Evolutionary conservation across 53 echinoderm and acorn worm genomes (phyloP).

Genomic region (Holothuria scabra): DNA sequence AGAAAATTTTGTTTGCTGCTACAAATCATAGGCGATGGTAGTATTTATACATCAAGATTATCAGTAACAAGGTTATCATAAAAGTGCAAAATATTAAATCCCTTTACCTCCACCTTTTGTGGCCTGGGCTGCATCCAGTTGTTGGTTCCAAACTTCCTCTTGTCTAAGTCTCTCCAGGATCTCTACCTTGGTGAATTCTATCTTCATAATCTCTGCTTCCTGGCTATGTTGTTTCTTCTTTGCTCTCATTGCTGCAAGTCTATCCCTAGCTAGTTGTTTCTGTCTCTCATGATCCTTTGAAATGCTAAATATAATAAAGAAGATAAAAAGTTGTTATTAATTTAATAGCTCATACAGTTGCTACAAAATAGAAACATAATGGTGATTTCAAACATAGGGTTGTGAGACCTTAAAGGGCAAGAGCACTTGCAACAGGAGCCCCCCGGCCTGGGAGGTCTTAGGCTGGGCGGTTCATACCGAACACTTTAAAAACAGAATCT

Average conservation of each 20-base stretch:
- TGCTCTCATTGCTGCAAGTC: slow-evolving; percentile 65
- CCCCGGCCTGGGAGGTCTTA: too few species aligned
- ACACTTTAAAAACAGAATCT: too few species aligned
- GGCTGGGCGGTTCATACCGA: too few species aligned
- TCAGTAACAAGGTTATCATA: too few species aligned
- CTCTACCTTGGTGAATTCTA: slow-evolving; percentile 54
- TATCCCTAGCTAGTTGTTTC: slow-evolving; percentile 85
- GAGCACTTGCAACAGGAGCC: too few species aligned
- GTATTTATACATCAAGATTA: too few species aligned
- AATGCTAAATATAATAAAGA: slow-evolving; percentile 16
- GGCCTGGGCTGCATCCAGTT: slow-evolving; percentile 80
- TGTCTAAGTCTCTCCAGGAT: slow-evolving; percentile 64
- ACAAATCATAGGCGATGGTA: too few species aligned
- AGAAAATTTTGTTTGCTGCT: too few species aligned
- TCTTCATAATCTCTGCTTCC: neutral
- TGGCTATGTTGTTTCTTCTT: slow-evolving; percentile 54
- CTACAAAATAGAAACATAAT: neutral
- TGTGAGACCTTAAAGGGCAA: too few species aligned
- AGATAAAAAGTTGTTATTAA: neutral
- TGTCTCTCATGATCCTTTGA: slow-evolving; percentile 85
- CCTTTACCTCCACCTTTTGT: slow-evolving; percentile 26
- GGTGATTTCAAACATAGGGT: neutral
- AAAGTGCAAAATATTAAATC: too few species aligned
- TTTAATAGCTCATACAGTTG: neutral
- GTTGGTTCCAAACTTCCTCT: slow-evolving; percentile 87